Evolutionary conservation across 2,797 vertebrate species (phyloP).

Genomic region (Mus spretus): DNA sequence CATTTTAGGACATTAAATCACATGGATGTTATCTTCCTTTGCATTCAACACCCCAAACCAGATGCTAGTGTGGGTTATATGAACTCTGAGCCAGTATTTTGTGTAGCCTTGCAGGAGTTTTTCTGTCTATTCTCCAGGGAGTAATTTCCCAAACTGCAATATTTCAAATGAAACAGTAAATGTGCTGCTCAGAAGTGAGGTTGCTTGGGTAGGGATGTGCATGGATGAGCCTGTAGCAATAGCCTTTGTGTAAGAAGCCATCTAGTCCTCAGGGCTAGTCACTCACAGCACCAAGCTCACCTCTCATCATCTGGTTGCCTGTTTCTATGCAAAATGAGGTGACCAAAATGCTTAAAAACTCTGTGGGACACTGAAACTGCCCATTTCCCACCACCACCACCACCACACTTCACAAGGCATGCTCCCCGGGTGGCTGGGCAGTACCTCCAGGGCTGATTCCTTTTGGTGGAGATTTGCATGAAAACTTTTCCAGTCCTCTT

Average conservation of each 20-base stretch:
- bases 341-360: neutral
- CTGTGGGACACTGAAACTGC: neutral
- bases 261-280: neutral
- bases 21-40: neutral
- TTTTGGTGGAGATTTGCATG: slow-evolving; percentile 94
- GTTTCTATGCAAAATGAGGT: neutral
- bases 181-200: neutral
- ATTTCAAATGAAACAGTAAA: neutral
- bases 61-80: neutral
- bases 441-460: slow-evolving; percentile 93
- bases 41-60: neutral
- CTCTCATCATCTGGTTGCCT: neutral
- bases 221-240: too few species aligned
- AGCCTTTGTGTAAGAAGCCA: neutral
- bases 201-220: neutral
- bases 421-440: neutral
- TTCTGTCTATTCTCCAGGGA: neutral
- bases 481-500: slow-evolving; percentile 95
- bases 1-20: neutral
- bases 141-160: neutral
- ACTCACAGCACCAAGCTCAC: neutral
- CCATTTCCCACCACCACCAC: neutral
- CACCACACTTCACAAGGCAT: neutral
- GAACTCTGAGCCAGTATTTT: neutral
- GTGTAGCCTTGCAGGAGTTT: neutral